Percentiles rank a stretch among this genome's conserved stretches.
phyloP scores from a whole-genome alignment of 1,140 invertebrate species.

The Meloidogyne floridensis region DNA sequence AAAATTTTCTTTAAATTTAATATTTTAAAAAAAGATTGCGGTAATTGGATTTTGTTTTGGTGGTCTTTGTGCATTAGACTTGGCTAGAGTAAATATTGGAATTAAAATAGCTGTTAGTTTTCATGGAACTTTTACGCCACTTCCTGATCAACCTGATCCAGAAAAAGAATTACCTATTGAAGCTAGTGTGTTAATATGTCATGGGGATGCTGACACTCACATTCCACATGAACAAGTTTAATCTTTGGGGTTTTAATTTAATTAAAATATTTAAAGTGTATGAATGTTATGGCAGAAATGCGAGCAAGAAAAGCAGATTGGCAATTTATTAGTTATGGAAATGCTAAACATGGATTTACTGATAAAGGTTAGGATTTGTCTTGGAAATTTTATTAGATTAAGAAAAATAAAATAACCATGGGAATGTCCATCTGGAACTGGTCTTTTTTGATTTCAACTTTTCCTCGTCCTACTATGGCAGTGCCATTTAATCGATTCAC shows the following conservation, averaged over 20 bases:
- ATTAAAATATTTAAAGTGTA: slow-evolving; percentile 25
- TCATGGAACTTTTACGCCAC: slow-evolving; percentile 51
- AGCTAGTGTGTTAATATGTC: slow-evolving; percentile 51
- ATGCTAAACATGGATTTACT: slow-evolving; percentile 56
- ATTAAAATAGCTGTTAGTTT: slow-evolving; percentile 57
- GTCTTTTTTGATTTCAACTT: too few relatives aligned
- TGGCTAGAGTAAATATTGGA: slow-evolving; percentile 52
- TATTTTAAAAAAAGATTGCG: slow-evolving; percentile 41
- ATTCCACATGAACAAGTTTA: slow-evolving; percentile 25
- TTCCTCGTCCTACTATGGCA: too few relatives aligned
- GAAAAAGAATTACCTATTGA: slow-evolving; percentile 36
- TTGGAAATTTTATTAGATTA: background rate
- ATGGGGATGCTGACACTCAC: slow-evolving; percentile 57
- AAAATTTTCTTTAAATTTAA: slow-evolving; percentile 31
- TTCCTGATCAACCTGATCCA: slow-evolving; percentile 42
- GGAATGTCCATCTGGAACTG: background rate
- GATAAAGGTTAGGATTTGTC: slow-evolving; percentile 31
- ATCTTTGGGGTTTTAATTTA: background rate
- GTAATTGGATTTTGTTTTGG: slow-evolving; percentile 62
- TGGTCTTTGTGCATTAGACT: slow-evolving; percentile 57
- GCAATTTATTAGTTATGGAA: slow-evolving; percentile 48
- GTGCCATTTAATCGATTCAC: too few relatives aligned
- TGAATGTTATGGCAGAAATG: slow-evolving; percentile 51
- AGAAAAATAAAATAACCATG: background rate
- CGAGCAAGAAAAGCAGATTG: slow-evolving; percentile 54